Evolutionary conservation across 2,113 vertebrate species (phyloP).

Genomic region (Scopus umbretta): DNA sequence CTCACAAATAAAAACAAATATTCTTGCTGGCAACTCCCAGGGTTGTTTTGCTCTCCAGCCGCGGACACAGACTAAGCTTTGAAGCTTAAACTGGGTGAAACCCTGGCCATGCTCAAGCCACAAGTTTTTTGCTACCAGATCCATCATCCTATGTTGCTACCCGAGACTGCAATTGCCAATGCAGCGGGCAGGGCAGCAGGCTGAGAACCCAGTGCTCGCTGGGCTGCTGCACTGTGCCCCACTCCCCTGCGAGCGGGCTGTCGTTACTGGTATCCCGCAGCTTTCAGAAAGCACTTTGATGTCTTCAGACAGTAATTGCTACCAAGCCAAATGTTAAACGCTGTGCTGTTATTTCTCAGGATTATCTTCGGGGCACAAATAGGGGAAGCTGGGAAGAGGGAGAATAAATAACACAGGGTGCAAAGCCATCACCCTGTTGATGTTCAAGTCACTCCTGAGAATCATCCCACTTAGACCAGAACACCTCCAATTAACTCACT

Average conservation of each 20-base stretch:
- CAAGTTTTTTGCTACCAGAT: neutral
- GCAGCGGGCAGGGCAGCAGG: neutral
- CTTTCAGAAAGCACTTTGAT: neutral
- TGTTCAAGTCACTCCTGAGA: neutral
- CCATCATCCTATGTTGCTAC: neutral
- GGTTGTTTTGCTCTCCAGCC: neutral
- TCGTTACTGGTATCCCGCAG: neutral
- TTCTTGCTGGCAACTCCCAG: neutral
- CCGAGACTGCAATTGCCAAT: neutral
- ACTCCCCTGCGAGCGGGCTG: neutral
- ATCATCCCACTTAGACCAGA: neutral
- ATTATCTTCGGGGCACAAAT: neutral
- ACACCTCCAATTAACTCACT: constrained; percentile 5
- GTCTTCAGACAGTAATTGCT: neutral
- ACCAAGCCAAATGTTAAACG: constrained; percentile 17
- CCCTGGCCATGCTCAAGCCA: neutral
- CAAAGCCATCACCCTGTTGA: neutral
- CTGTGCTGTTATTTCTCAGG: neutral
- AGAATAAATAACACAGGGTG: neutral
- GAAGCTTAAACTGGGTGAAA: neutral
- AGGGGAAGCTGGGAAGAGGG: neutral
- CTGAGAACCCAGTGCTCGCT: neutral
- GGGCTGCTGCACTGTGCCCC: neutral
- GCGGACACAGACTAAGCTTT: neutral
- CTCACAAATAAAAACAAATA: neutral